Evolutionary conservation across 2,797 vertebrate species (phyloP), one percentile per base, ranked within the genome.

Genomic region (Tragelaphus eurycerus): DNA sequence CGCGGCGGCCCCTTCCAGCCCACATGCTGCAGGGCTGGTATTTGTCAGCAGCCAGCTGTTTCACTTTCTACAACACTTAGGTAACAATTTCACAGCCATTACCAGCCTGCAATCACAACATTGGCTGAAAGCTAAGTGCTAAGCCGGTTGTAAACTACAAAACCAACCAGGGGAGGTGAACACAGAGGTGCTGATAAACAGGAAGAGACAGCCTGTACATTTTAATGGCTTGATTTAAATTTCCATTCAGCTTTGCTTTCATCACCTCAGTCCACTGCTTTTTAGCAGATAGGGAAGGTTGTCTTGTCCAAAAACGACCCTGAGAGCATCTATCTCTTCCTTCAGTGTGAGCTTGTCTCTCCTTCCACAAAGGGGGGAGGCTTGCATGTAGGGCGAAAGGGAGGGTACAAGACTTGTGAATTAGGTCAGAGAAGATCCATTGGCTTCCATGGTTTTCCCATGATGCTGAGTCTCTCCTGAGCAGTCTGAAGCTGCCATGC

Each of bases 21-120:
- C 90, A 43, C 15, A 4, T 34, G 86, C 89, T 19, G 84, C 60
- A 71, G 50, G 1, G 12, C 93, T 46, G 57, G 86, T 92, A 54
- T 97, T 96, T 96, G 96, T 94, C 96, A 50, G 67, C 93, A 96
- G 96, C 97, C 97, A 97, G 98, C 96, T 98, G 96, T 94, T 97
- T 96, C 89, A 52, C 96, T 91, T 95, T 95, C 79, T 48, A 94
- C 94, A 78, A 92, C 97, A 71, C 96, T 98, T 96, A 91, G 94
- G 98, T 93, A 93, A 97, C 71, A 54, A 96, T 98, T 97, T 98
- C 97, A 64, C 97, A 97, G 97, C 89, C 97, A 93, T 98, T 97
- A 93, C 92, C 95, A 92, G 97, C 74, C 97, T 23, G 86, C 76
- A 25, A 92, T 87, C 97, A 97, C 78, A 97, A 96, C 96, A 81